These are phyloP conservation scores for Volucella inflata DNA, from an alignment of 2,888 invertebrate species.

Conservation along the genomic window DNA sequence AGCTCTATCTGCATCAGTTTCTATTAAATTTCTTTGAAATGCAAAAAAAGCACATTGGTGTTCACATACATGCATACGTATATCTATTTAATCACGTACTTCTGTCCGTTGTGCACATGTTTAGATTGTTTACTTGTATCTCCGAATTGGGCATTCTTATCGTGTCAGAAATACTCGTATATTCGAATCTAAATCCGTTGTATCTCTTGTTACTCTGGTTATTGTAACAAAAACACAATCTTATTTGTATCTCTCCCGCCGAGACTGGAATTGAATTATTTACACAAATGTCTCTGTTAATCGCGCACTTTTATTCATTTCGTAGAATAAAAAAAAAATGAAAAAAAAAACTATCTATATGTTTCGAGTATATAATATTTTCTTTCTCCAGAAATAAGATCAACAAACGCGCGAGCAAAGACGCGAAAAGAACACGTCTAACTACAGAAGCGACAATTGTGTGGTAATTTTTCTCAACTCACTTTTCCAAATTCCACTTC, in stretches of 20 bases:
- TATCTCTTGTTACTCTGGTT: too few species aligned
- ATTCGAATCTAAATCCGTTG: background rate
- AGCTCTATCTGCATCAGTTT: too few species aligned
- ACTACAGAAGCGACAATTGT: background rate
- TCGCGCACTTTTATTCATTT: constrained; percentile 6
- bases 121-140: constrained; percentile 12
- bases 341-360: too few species aligned
- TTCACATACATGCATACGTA: background rate
- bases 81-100: background rate
- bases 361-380: too few species aligned
- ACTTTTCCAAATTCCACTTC: background rate
- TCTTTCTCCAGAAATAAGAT: constrained; percentile 1
- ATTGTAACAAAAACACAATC: constrained; percentile 6
- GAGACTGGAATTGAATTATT: constrained; percentile 25
- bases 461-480: background rate
- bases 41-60: background rate
- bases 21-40: too few species aligned
- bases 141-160: constrained; percentile 13
- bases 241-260: constrained; percentile 3
- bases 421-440: constrained; percentile 20
- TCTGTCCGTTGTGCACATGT: constrained; percentile 4
- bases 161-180: background rate
- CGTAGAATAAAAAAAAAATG: constrained; percentile 4
- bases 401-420: constrained; percentile 34
- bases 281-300: constrained; percentile 43